Base-by-base conservation (phyloP, 1,140 invertebrate species). In the Bombus waltoni region DNA sequence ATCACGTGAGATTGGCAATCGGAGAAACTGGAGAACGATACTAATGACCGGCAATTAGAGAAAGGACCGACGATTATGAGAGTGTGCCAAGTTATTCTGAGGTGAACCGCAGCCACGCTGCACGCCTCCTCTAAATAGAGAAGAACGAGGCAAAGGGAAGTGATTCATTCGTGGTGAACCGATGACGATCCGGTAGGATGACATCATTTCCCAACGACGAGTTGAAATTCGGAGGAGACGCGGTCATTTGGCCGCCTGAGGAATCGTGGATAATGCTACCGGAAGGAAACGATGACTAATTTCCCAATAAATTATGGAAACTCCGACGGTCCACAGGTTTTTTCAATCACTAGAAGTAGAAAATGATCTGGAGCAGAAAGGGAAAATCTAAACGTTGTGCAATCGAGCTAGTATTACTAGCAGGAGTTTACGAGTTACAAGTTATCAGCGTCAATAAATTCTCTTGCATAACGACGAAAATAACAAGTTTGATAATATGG, bases 161-260 rank as follows among this genome's bases (percentile, higher is more conserved):
- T 90, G 89, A 90, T 25, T 90, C 89, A 90, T 75, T 85, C 75
- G 70, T 38, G 82, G 57, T 81, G 73, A 82, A 84, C 81, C 73
- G 65, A 83, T 80, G 83, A 81, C 73, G 79, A 78, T 76, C 53
- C 81, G 71, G 32, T 32, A 9, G 28, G 74, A 85, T 89, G 86
- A 89, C 87, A 87, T 90, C 88, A 89, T 42, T 82, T 80, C 65
- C 78, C 28, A 32, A 66, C 8, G 65, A 81, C 32, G 87, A 81
- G 73, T 79, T 68, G 79, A 90, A 89, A 90, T 90, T 82, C 75
- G 35, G n/a, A 42, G 68, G 72, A 9, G 72, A 80, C 44, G 25
- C 28, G 28, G 38, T 8, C 11, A 0, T 53, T 53, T 4, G 66
- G 11, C 42, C 15, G 22, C 22, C 13, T 1, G 68, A 62, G 13